Conservation (phyloP, 1,140 invertebrate genomes). For the Orchestia grillus region DNA sequence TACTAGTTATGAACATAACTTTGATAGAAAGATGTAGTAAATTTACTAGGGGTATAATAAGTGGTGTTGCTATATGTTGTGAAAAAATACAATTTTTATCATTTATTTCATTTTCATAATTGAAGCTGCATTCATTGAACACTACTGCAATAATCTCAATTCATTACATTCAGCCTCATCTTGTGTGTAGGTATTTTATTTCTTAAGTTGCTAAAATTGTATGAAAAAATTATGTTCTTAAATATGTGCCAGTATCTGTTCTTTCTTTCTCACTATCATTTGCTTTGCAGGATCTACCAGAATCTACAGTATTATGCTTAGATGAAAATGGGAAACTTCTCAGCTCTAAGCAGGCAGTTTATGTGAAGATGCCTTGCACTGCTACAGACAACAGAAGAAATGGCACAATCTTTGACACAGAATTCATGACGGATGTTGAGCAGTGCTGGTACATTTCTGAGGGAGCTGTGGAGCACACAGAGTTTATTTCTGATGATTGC, state of each 20-base stretch:
- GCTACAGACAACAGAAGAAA: background rate
- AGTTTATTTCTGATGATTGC: background rate
- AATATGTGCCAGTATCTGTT: background rate
- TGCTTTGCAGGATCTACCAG: constrained; percentile 34
- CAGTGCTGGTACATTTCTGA: constrained; percentile 46
- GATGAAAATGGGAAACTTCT: constrained; percentile 48
- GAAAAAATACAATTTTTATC: too few species aligned
- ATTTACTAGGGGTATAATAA: too few species aligned
- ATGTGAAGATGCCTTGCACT: constrained; percentile 34
- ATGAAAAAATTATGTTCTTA: background rate
- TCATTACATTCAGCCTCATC: background rate
- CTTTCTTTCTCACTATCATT: background rate
- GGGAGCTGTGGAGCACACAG: background rate
- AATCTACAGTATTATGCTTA: constrained; percentile 15
- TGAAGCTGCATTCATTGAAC: too few species aligned
- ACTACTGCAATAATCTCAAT: background rate
- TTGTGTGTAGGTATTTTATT: background rate
- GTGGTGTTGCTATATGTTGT: too few species aligned
- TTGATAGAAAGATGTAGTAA: too few species aligned
- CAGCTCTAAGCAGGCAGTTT: background rate
- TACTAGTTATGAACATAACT: too few species aligned
- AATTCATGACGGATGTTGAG: background rate
- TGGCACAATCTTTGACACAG: background rate
- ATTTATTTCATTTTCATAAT: too few species aligned
- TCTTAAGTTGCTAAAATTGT: background rate